These are phyloP conservation scores for Gambusia affinis DNA, from an alignment of 2,113 vertebrate species.

Conservation along the genomic window DNA sequence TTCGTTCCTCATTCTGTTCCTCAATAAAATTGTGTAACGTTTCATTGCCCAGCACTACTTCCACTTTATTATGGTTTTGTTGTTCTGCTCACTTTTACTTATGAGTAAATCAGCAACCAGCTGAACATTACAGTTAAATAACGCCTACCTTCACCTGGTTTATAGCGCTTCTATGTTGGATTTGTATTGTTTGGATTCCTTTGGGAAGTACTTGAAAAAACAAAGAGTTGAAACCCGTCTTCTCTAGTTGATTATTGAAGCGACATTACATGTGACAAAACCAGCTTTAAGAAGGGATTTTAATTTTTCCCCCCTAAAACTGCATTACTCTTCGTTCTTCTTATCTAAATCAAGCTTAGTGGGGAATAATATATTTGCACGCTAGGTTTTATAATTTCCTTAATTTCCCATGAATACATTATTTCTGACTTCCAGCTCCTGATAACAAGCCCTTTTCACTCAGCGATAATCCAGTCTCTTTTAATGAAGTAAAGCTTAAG, in stretches of 20 bases:
- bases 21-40: not conserved
- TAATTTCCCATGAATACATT: constrained; percentile 33
- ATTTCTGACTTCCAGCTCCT: constrained; percentile 13
- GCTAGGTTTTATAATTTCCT: constrained; percentile 24
- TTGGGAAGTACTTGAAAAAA: not conserved
- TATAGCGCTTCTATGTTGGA: not conserved
- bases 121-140: too few species aligned
- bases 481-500: not conserved
- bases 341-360: constrained; percentile 26
- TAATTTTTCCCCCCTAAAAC: not conserved
- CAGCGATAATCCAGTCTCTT: constrained; percentile 30
- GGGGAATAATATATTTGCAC: constrained; percentile 3
- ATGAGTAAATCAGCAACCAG: not conserved
- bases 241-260: not conserved
- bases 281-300: not conserved
- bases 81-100: not conserved
- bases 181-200: not conserved
- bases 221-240: not conserved
- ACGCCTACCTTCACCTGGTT: too few species aligned
- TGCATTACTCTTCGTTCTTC: constrained; percentile 9
- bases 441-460: constrained; percentile 27
- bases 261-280: not conserved
- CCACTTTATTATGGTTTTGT: not conserved
- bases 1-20: not conserved
- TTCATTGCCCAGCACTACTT: not conserved